Conservation (phyloP, 2,113 vertebrate genomes). For the Neolamprologus toae region DNA sequence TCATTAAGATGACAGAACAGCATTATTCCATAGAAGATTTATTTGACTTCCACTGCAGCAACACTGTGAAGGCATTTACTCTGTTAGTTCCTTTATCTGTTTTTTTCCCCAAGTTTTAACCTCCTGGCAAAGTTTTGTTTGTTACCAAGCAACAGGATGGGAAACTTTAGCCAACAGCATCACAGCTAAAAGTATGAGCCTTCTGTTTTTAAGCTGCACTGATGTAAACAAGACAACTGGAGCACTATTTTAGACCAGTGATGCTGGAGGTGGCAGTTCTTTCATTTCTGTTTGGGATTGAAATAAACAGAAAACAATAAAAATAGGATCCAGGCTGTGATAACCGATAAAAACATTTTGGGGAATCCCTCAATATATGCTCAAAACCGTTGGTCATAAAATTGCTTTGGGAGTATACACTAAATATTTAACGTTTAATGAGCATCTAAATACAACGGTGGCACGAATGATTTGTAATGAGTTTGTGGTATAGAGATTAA, state of each 20-base stretch:
- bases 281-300: background rate
- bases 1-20: background rate
- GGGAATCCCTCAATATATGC: background rate
- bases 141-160: background rate
- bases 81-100: background rate
- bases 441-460: background rate
- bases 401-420: background rate
- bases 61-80: background rate
- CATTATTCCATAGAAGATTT: background rate
- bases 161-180: background rate
- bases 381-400: background rate
- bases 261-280: constrained; percentile 15
- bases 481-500: background rate
- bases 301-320: background rate
- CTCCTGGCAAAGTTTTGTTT: background rate
- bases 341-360: background rate
- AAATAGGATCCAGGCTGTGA: background rate
- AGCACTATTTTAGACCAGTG: background rate
- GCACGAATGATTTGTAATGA: background rate
- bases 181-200: background rate
- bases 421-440: background rate
- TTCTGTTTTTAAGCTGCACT: background rate
- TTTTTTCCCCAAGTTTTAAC: background rate
- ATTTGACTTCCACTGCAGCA: background rate
- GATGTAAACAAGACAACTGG: constrained; percentile 1